Evolutionary conservation across 2,113 vertebrate genomes (phyloP), one percentile per base, ranked within the genome.

Genomic region (Bubo blakistoni): DNA sequence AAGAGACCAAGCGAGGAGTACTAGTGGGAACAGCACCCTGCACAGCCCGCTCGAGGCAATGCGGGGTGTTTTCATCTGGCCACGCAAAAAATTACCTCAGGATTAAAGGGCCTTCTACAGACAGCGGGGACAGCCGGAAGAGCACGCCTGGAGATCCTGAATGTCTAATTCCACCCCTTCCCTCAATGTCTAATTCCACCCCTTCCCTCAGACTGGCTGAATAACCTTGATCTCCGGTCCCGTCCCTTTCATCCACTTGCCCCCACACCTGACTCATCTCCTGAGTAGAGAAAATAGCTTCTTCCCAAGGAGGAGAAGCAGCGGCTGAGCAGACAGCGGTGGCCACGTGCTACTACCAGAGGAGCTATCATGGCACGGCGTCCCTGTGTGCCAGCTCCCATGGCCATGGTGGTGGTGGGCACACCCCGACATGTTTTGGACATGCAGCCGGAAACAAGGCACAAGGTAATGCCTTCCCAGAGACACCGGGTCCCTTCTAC

Each of bases 181-280:
- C 44, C 44, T 46, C 44, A 46, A 46, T 46, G 44, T 46, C 44
- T 46, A 46, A 46, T 92, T 91, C 93, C 81, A 87, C 74, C 89
- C 63, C 89, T 97, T 77, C 92, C 86, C 89, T 95, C 89, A 94
- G 91, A 92, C 96, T 73, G 67, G 54, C 57, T 79, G 81, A n/a
- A 76, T 30, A 91, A 80, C 94, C 95, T 94, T 96, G 78, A 97
- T 96, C 96, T 94, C 66, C 1, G 0, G 32, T 65, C 66, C 86
- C 34, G 0, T 67, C 91, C 89, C 96, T 95, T 96, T 96, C 94
- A 97, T 91, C 81, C 87, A 82, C 90, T 95, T 94, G 95, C 96
- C 96, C 94, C 96, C 94, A 96, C 93, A 95, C 93, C 93, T 96
- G 96, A 96, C 74, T 96, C 96, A 97, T 96, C 96, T 94, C 92